These are phyloP conservation scores for Microcebus griseorufus DNA, from an alignment of 2,113 vertebrate genomes.

Conservation along the genomic window DNA sequence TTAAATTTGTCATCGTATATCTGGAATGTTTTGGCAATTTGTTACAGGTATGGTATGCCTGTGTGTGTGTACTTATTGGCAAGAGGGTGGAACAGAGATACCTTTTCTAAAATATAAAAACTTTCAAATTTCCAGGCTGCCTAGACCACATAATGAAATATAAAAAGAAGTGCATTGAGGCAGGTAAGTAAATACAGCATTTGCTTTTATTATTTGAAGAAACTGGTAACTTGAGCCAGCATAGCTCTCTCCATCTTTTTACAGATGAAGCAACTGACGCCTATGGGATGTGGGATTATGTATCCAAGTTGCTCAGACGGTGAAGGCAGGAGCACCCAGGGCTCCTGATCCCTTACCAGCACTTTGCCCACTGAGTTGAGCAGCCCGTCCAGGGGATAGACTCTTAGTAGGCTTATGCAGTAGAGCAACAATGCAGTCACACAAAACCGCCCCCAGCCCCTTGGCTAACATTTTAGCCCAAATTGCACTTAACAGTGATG, in stretches of 20 bases:
- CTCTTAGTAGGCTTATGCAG: neutral
- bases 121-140: constrained; percentile 72
- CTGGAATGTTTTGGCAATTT: neutral
- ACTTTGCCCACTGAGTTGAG: neutral
- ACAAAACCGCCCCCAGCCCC: neutral
- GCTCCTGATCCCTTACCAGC: neutral
- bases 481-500: neutral
- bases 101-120: constrained; percentile 60
- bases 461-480: neutral
- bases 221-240: neutral
- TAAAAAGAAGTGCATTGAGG: constrained; percentile 56
- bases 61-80: neutral
- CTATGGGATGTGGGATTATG: too few species aligned
- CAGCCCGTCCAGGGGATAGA: neutral
- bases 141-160: constrained; percentile 71
- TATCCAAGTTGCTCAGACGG: neutral
- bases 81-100: neutral
- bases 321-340: neutral
- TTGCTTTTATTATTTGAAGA: constrained; percentile 13
- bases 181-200: constrained; percentile 59
- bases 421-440: neutral
- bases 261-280: neutral
- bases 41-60: neutral
- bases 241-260: neutral
- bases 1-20: constrained; percentile 1